Conservation (phyloP, 2,113 vertebrate genomes). For the Diadophis punctatus region DNA sequence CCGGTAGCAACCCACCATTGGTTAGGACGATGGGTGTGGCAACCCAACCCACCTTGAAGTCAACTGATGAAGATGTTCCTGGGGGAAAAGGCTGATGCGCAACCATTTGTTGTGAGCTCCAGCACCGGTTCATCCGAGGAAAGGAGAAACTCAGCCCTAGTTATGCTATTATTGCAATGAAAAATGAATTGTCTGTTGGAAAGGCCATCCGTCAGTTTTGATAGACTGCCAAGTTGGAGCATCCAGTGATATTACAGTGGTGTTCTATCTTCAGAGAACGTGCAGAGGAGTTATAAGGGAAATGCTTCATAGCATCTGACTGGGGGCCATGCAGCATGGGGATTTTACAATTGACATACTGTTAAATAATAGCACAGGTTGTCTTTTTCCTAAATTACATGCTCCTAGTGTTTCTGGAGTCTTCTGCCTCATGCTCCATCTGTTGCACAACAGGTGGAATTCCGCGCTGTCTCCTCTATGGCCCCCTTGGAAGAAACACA, state of each 20-base stretch:
- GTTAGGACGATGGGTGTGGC: neutral
- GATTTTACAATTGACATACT: neutral
- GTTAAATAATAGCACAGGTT: neutral
- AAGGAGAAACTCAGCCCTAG: neutral
- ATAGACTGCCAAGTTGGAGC: neutral
- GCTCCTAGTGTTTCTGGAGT: neutral
- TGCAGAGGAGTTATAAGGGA: no score
- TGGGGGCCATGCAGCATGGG: neutral
- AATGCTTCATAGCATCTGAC: neutral
- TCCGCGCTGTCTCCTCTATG: neutral
- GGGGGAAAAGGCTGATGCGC: neutral
- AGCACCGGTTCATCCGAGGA: neutral
- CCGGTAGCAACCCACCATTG: no score
- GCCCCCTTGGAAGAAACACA: neutral
- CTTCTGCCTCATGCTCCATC: neutral
- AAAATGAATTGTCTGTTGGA: neutral
- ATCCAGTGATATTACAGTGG: neutral
- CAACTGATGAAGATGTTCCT: neutral
- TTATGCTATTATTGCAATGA: neutral
- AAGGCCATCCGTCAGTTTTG: neutral
- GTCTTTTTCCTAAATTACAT: neutral
- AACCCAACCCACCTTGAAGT: neutral
- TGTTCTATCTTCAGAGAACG: no score
- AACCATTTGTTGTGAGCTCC: neutral
- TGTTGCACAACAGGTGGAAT: slow-evolving; percentile 12